Base-by-base conservation (phyloP, 1,140 invertebrate genomes). In the Drosophila sechellia region DNA sequence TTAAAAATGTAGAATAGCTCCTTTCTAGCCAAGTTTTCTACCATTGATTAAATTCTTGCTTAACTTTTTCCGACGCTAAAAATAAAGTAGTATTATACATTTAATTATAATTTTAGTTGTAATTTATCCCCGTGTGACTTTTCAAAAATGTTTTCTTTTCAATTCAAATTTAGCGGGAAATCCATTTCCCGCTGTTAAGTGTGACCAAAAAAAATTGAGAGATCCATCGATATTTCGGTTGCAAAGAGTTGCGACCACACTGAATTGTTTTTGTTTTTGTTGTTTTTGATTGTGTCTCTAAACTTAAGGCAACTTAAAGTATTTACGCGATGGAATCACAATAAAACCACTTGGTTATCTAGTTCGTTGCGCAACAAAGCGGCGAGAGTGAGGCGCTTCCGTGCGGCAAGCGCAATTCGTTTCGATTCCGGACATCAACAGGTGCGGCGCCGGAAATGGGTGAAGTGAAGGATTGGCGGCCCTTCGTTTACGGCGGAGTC, bases 401-500 rank as follows among this genome's bases (percentile, higher is more conserved):
- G 39, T 45, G 27, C 12, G 31, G 5, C 22, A 35, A 35, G 3
- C 35, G 43, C 13, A 37, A 63, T 27, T 52, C 34, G 31, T 50
- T 49, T 42, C 17, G 58, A 46, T 43, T 54, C 57, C 49, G 58
- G 52, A 52, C 59, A 57, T 81, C 83, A 89, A 89, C 84, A 84
- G 84, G 77, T 89, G 84, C 72, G 57, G 25, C 52, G 94, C 93
- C 93, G 93, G 94, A 91, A 93, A 87, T 89, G 84, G 93, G 86
- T 15, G 84, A 87, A 68, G 84, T 84, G 20, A 89, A 90, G 61
- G 94, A 95, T 90, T 95, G 97, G 97, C 95, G 96, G 93, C 97
- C 97, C 87, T 99, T 99, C 94, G 93, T 98, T 85, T 98, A 98
- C 94, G 98, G 98, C 56, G 96, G 98, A 69, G 92, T 98, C 77